Conservation (phyloP, 2,797 vertebrate genomes). For the Falco novaeseelandiae region DNA sequence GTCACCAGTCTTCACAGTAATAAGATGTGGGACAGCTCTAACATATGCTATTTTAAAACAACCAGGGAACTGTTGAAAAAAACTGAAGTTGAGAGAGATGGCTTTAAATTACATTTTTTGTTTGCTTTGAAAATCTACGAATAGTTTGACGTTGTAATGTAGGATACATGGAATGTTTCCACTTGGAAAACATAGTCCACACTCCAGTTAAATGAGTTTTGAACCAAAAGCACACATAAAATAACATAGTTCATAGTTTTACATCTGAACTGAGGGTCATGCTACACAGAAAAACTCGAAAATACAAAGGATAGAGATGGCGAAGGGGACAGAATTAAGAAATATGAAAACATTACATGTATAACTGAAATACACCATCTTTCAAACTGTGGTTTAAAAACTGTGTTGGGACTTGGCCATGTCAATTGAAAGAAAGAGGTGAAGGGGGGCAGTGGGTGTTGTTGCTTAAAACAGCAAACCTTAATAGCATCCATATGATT, state of each 20-base stretch:
- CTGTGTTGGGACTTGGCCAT: conserved; percentile 69
- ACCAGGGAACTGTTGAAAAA: conserved; percentile 8
- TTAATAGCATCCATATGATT: conserved; percentile 81
- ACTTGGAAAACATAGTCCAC: conserved; percentile 10
- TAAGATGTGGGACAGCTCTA: neutral
- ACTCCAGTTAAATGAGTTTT: conserved; percentile 37
- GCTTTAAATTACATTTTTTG: conserved; percentile 43
- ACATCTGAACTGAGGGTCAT: neutral
- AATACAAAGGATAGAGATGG: neutral
- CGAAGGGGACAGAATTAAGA: conserved; percentile 9
- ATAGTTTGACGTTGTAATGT: conserved; percentile 23
- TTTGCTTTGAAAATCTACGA: conserved; percentile 53
- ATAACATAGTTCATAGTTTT: conserved; percentile 24
- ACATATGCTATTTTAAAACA: conserved; percentile 38
- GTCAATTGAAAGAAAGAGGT: conserved; percentile 67
- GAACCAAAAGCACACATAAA: neutral
- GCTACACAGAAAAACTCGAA: conserved; percentile 48
- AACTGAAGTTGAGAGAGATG: neutral
- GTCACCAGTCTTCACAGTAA: neutral
- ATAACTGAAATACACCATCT: conserved; percentile 46
- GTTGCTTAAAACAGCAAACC: conserved; percentile 76
- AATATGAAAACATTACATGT: conserved; percentile 56
- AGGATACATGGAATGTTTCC: conserved; percentile 6
- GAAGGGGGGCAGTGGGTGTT: conserved; percentile 3
- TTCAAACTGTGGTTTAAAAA: conserved; percentile 66